phyloP scores from a whole-genome alignment of 2,797 vertebrate species.

The Staurois parvus region DNA sequence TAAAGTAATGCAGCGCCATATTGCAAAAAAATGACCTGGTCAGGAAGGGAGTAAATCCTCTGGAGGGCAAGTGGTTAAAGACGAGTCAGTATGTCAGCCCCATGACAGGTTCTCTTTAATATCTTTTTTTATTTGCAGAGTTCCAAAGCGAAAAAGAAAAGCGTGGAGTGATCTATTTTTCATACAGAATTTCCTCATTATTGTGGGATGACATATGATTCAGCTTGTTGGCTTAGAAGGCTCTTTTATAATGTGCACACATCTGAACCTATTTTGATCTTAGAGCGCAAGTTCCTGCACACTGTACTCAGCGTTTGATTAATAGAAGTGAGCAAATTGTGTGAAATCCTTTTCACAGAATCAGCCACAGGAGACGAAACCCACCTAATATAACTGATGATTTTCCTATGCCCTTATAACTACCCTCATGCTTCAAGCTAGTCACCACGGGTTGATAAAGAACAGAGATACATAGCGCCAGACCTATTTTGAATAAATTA shows the following conservation, averaged over 20 bases:
- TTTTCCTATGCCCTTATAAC: slow-evolving; percentile 21
- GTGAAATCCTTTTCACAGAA: slow-evolving; percentile 4
- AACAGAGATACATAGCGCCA: not conserved
- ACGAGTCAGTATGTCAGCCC: no score
- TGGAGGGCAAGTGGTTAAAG: no score
- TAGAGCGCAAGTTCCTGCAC: not conserved
- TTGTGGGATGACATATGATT: not conserved
- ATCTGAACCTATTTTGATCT: not conserved
- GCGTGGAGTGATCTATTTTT: not conserved
- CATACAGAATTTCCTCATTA: not conserved
- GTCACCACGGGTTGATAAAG: slow-evolving; percentile 17
- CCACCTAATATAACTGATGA: slow-evolving; percentile 38
- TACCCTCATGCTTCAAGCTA: slow-evolving; percentile 32
- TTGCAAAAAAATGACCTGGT: no score
- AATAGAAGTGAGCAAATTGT: slow-evolving; percentile 9
- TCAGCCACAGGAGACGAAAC: slow-evolving; percentile 15
- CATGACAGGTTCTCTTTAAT: no score
- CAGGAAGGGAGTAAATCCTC: no score
- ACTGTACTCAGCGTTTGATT: slow-evolving; percentile 4
- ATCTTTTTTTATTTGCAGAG: no score
- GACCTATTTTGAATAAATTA: slow-evolving; percentile 14
- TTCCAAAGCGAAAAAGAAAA: not conserved
- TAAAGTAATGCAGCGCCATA: no score
- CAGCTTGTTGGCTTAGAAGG: not conserved
- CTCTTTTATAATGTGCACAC: not conserved